Percentiles rank a stretch among this genome's conserved stretches.
Evolutionary conservation across 2,888 invertebrate species (phyloP).

Genomic region (Dioctria rufipes): DNA sequence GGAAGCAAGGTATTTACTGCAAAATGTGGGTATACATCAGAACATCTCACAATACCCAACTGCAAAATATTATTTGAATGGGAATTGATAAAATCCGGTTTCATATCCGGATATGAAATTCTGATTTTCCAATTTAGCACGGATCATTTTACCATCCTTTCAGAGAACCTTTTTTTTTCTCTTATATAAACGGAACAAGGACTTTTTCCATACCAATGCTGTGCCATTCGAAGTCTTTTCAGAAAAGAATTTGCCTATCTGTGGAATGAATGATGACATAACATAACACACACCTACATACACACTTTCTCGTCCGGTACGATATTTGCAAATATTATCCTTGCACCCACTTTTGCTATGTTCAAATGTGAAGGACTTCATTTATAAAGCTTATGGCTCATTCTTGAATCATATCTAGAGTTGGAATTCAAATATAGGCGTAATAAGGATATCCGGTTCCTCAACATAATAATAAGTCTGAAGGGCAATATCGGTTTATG

Average conservation of each 20-base stretch:
- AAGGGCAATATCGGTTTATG: slow-evolving; percentile 5
- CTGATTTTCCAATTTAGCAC: slow-evolving; percentile 49
- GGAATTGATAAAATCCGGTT: slow-evolving; percentile 45
- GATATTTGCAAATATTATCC: too few relatives aligned
- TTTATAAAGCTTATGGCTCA: slow-evolving; percentile 6
- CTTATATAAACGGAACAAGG: background rate
- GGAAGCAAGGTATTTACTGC: background rate
- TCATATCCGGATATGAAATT: slow-evolving; percentile 42
- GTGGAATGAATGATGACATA: background rate
- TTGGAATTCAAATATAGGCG: slow-evolving; percentile 16
- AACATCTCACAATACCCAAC: slow-evolving; percentile 7
- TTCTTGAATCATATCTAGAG: background rate
- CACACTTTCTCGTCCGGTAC: too few relatives aligned
- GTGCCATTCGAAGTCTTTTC: background rate
- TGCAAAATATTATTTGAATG: slow-evolving; percentile 44
- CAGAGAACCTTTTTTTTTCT: slow-evolving; percentile 12
- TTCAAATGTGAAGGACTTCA: background rate
- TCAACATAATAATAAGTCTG: slow-evolving; percentile 7
- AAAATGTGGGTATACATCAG: background rate
- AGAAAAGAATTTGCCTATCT: background rate
- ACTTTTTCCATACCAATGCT: background rate
- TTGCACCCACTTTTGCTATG: too few relatives aligned
- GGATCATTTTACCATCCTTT: slow-evolving; percentile 25
- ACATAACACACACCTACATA: too few relatives aligned
- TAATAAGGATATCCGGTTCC: slow-evolving; percentile 44